Conservation (phyloP, 1,140 invertebrate genomes). For the Paraescarpia echinospica region DNA sequence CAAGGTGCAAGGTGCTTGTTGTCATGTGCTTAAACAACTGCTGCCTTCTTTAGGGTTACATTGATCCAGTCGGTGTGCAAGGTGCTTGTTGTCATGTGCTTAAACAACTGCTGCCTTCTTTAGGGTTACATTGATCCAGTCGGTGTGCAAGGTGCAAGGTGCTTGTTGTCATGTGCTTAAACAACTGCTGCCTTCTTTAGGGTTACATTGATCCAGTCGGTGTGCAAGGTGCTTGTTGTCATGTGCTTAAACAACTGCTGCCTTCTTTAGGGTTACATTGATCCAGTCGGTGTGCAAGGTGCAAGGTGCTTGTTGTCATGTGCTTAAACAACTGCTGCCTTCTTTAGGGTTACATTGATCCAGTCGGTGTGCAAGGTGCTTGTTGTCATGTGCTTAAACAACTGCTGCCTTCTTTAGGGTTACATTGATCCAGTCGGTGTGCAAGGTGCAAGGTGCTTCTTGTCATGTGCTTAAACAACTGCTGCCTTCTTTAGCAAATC, state of each 20-base stretch:
- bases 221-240: background rate
- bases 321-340: too few relatives aligned
- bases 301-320: background rate
- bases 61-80: background rate
- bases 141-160: background rate
- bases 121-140: background rate
- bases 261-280: too few relatives aligned
- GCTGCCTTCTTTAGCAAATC: background rate
- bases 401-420: too few relatives aligned
- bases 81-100: background rate
- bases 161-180: background rate
- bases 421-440: background rate
- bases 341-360: background rate
- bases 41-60: too few relatives aligned
- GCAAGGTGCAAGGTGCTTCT: background rate
- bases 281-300: background rate
- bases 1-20: background rate
- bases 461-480: background rate
- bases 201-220: background rate
- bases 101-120: too few relatives aligned
- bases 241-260: conserved; percentile 6
- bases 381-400: background rate
- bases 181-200: too few relatives aligned
- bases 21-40: background rate
- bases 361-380: background rate